Percentiles rank a stretch among this genome's conserved stretches.
phyloP scores from a whole-genome alignment of 2,888 invertebrate species.

The Monopis laevigella region DNA sequence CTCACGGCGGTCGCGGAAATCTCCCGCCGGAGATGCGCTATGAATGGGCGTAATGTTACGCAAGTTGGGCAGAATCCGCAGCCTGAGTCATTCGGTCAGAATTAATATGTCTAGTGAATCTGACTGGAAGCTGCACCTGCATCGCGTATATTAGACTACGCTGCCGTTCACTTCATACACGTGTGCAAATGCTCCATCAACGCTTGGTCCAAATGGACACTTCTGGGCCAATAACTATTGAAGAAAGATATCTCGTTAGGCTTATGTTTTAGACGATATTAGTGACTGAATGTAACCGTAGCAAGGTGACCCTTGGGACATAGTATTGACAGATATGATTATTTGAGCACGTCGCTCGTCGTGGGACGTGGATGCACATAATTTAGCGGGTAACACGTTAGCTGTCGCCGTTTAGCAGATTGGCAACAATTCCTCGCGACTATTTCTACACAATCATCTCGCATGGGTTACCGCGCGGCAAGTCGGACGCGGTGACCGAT shows the following conservation, averaged over 20 bases:
- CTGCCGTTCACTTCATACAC: slow-evolving; percentile 7
- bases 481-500: slow-evolving; percentile 26
- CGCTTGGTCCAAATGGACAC: slow-evolving; percentile 5
- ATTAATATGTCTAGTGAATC: slow-evolving; percentile 41
- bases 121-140: slow-evolving; percentile 38
- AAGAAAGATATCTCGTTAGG: too few species aligned
- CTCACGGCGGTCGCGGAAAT: too few species aligned
- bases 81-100: slow-evolving; percentile 45
- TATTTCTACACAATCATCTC: slow-evolving; percentile 37
- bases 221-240: too few species aligned
- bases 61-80: slow-evolving; percentile 39
- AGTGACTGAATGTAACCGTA: too few species aligned
- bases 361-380: slow-evolving; percentile 21
- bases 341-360: background rate
- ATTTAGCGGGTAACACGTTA: slow-evolving; percentile 22
- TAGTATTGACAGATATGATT: slow-evolving; percentile 10
- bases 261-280: too few species aligned
- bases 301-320: too few species aligned
- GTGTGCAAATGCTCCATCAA: slow-evolving; percentile 4
- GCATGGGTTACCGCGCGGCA: slow-evolving; percentile 31
- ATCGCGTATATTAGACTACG: slow-evolving; percentile 30
- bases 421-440: slow-evolving; percentile 31
- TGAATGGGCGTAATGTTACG: slow-evolving; percentile 50
- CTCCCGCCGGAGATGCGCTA: slow-evolving; percentile 26
- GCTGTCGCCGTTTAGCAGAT: slow-evolving; percentile 26